These are phyloP conservation scores for Drosophila robusta DNA, from an alignment of 2,888 invertebrate genomes.

Conservation along the genomic window DNA sequence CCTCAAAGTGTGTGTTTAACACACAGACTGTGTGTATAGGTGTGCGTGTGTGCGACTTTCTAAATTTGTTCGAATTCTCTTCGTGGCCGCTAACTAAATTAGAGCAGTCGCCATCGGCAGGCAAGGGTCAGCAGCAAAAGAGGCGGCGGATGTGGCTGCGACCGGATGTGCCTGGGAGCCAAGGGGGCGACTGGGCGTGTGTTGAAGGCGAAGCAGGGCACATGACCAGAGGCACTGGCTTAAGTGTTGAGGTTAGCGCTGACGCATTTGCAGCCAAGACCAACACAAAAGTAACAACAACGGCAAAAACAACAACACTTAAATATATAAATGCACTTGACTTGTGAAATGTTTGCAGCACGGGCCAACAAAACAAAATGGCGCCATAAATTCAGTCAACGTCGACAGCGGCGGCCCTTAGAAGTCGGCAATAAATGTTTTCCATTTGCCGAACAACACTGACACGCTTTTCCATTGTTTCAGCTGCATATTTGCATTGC, in stretches of 20 bases:
- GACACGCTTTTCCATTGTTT: slow-evolving; percentile 59
- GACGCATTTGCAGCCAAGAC: slow-evolving; percentile 58
- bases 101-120: slow-evolving; percentile 51
- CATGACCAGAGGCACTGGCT: slow-evolving; percentile 35
- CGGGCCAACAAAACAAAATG: slow-evolving; percentile 61
- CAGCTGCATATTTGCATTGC: slow-evolving; percentile 45
- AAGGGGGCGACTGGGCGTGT: slow-evolving; percentile 28
- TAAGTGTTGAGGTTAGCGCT: slow-evolving; percentile 74
- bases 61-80: slow-evolving; percentile 44
- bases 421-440: slow-evolving; percentile 76
- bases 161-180: slow-evolving; percentile 18
- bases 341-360: slow-evolving; percentile 58
- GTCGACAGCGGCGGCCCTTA: slow-evolving; percentile 60
- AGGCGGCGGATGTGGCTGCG: slow-evolving; percentile 57
- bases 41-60: slow-evolving; percentile 35
- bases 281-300: slow-evolving; percentile 25
- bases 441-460: slow-evolving; percentile 55
- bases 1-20: slow-evolving; percentile 15
- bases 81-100: slow-evolving; percentile 67
- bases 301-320: slow-evolving; percentile 39
- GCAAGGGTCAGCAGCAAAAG: slow-evolving; percentile 55
- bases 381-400: slow-evolving; percentile 70
- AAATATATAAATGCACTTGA: slow-evolving; percentile 73
- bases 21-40: background rate
- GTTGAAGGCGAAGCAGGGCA: slow-evolving; percentile 31